phyloP scores from a whole-genome alignment of 1,140 invertebrate species.

The Arctopsyche grandis region DNA sequence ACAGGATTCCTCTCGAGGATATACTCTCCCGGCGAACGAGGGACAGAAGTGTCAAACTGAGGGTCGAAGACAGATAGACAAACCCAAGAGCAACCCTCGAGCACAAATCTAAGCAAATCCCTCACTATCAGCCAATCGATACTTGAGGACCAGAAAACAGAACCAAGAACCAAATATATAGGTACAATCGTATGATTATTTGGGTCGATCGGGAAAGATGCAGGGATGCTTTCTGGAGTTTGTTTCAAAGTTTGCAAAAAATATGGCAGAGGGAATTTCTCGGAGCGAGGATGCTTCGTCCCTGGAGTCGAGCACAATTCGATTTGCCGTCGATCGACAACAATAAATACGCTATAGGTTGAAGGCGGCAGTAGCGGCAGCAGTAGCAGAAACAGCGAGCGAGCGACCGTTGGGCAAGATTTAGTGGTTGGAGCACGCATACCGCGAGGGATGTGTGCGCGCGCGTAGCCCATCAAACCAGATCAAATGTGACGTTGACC shows the following conservation, averaged over 20 bases:
- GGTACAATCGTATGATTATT: neutral
- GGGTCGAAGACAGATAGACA: neutral
- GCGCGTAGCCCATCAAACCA: conserved; percentile 41
- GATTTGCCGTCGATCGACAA: conserved; percentile 26
- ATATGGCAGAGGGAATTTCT: neutral
- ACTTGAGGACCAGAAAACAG: neutral
- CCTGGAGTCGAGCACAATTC: neutral
- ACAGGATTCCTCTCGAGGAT: conserved; percentile 51
- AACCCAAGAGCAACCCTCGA: neutral
- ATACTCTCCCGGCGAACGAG: conserved; percentile 30
- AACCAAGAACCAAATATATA: neutral
- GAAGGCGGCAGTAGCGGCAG: neutral
- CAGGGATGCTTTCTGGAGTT: too few species aligned
- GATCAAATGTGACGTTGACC: conserved; percentile 32
- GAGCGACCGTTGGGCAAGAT: neutral
- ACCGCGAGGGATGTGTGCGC: conserved; percentile 14
- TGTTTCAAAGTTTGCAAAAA: too few species aligned
- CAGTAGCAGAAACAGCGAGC: neutral
- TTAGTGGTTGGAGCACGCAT: conserved; percentile 17
- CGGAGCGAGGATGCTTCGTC: neutral
- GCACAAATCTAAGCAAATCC: neutral
- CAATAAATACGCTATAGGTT: conserved; percentile 34
- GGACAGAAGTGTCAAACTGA: conserved; percentile 14
- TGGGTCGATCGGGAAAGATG: neutral
- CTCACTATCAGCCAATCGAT: neutral